Base-by-base conservation (phyloP, 92 coral and sea anemone species). In the Metridium senile region DNA sequence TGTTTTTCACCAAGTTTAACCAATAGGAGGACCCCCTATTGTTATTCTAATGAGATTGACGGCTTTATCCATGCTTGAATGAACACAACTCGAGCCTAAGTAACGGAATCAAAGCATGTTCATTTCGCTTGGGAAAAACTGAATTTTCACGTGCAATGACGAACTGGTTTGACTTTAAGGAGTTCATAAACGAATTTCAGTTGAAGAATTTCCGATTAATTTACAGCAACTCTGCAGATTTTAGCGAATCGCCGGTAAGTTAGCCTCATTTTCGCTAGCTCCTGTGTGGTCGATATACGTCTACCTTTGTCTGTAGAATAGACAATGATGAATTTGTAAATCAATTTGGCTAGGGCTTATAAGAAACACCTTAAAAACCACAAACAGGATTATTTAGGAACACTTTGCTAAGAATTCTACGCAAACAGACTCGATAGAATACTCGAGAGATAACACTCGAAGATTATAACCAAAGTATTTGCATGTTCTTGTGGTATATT, bases 221-320 rank as follows among this genome's bases (percentile, higher is more conserved):
- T 21, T 81, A 91, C 26, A 39, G 81, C 57, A 87, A 91, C 68
- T 79, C 93, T 18, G 93, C 85, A 20, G 97, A 91, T 58, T 91
- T 91, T 51, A 88, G 90, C 27, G 97, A 91, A 62, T 88, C 97
- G 1, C 97, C 85, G 88, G 94, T 89, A 81, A 85, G 93, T 77
- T 45, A 45, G n/a, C n/a, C n/a, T n/a, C n/a, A n/a, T n/a, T n/a
- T n/a, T n/a, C n/a, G n/a, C n/a, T n/a, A n/a, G n/a, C n/a, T n/a
- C n/a, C n/a, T n/a, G 49, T 23, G 30, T 11, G 17, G 34, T 20
- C 47, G 33, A 71, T 26, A 21, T 39, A 13, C 13, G 49, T 4
- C 6, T 28, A 29, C 67, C 78, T 30, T 73, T 73, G 78, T 73
- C 54, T 73, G 18, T 23, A 10, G 30, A 73, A 2, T 26, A 57